Conservation (phyloP, 2,113 vertebrate species). For the Megalops atlanticus region DNA sequence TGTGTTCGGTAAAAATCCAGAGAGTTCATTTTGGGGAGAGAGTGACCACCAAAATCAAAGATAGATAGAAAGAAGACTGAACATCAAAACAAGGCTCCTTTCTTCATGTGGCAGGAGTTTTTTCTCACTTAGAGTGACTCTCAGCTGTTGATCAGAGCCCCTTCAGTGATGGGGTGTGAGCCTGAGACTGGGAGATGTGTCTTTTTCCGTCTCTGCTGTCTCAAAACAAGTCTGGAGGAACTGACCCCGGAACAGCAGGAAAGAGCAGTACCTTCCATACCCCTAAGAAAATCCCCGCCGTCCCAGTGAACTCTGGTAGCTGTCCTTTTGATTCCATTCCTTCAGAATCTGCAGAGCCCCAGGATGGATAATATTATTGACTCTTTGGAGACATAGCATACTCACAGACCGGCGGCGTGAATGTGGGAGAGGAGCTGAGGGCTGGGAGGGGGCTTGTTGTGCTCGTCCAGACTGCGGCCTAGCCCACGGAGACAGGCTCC, state of each 20-base stretch:
- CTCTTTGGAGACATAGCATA: slow-evolving; percentile 63
- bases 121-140: no score
- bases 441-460: slow-evolving; percentile 31
- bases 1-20: no score
- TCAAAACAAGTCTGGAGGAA: neutral
- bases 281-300: neutral
- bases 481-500: no score
- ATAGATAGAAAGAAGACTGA: no score
- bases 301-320: slow-evolving; percentile 1
- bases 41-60: no score
- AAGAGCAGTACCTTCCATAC: neutral
- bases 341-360: slow-evolving; percentile 53
- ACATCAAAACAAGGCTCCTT: no score
- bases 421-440: slow-evolving; percentile 45
- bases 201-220: neutral
- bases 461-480: slow-evolving; percentile 67
- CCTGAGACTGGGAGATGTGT: no score
- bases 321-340: slow-evolving; percentile 57
- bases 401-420: slow-evolving; percentile 65
- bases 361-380: slow-evolving; percentile 49
- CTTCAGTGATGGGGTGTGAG: no score
- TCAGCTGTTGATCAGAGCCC: no score
- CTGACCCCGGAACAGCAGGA: neutral
- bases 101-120: no score
- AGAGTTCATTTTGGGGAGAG: no score